Base-by-base conservation (phyloP, 2,797 vertebrate species). In the Aeoliscus strigatus region DNA sequence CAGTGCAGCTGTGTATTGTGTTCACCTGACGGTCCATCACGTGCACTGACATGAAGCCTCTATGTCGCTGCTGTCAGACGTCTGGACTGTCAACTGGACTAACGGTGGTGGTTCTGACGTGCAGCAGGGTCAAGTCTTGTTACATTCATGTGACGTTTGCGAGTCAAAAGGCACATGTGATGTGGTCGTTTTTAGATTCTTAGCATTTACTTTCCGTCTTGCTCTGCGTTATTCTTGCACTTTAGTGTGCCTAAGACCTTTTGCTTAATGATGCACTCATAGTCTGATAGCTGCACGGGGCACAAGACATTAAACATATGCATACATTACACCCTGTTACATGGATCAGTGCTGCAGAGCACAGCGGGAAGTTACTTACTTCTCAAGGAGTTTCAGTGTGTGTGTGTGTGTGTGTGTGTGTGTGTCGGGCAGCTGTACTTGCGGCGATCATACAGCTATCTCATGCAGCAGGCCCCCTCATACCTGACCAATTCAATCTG, bases 401-500 rank as follows among this genome's bases (percentile, higher is more conserved):
- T 33, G 46, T 27, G 48, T 14, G 39, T 12, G 29, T 27, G 41
- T 38, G 46, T 31, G 43, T 44, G 47, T 50, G 21, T 46, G 15
- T 27, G 16, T 38, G 27, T 55, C 29, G 48, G 32, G 18, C 5
- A 25, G 51, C 39, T 33, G 25, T 13, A 47, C 51, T 51, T 9
- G 25, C 47, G 53, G 55, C 15, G 41, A 75, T 80, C 76, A 75
- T 30, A 35, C 52, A 72, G 71, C 73, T 80, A 73, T 81, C 75
- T 76, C 68, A 36, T 53, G 57, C 42, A 14, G 45, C 79, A 77
- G 77, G 56, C 71, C 65, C 60, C 63, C 70, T 84, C 70, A 77
- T 74, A 80, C 80, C 76, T 80, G 78, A 82, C 73, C 73, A 64
- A 73, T 64, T 73, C 79, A 60, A 79, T 85, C 75, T 70, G 16